These are phyloP conservation scores for Eupithecia inturbata DNA, from an alignment of 2,888 invertebrate species.

Conservation along the genomic window DNA sequence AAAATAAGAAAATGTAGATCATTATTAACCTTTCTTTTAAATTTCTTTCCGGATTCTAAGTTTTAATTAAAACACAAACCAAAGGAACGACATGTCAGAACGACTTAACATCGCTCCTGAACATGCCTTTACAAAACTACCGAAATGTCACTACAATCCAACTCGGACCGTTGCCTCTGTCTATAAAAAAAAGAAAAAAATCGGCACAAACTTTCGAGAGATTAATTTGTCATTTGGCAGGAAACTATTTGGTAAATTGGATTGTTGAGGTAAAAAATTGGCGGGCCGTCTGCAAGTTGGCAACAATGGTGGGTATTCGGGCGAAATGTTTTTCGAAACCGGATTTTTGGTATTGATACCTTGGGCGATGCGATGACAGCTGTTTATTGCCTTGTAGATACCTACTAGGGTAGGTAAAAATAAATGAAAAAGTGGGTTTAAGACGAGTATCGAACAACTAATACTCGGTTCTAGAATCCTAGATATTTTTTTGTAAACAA, in stretches of 20 bases:
- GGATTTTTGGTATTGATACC: conserved; percentile 27
- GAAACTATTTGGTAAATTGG: conserved; percentile 66
- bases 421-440: neutral
- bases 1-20: no score
- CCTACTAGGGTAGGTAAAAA: neutral
- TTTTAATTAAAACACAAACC: conserved; percentile 24
- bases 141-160: conserved; percentile 77
- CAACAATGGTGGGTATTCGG: conserved; percentile 39
- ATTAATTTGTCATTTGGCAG: conserved; percentile 82
- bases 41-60: conserved; percentile 11
- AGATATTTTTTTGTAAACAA: no score
- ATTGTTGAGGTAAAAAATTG: conserved; percentile 52
- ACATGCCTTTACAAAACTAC: conserved; percentile 68
- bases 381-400: conserved; percentile 7
- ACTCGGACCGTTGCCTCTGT: conserved; percentile 69
- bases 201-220: conserved; percentile 70
- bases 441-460: neutral
- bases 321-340: conserved; percentile 23
- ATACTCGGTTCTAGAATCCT: no score
- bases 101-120: conserved; percentile 39
- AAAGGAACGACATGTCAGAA: conserved; percentile 37
- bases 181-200: conserved; percentile 60
- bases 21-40: conserved; percentile 9
- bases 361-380: conserved; percentile 24
- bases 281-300: conserved; percentile 40